These are phyloP conservation scores for Globodera ellingtonae DNA, from an alignment of 1,140 invertebrate species.

Conservation along the genomic window DNA sequence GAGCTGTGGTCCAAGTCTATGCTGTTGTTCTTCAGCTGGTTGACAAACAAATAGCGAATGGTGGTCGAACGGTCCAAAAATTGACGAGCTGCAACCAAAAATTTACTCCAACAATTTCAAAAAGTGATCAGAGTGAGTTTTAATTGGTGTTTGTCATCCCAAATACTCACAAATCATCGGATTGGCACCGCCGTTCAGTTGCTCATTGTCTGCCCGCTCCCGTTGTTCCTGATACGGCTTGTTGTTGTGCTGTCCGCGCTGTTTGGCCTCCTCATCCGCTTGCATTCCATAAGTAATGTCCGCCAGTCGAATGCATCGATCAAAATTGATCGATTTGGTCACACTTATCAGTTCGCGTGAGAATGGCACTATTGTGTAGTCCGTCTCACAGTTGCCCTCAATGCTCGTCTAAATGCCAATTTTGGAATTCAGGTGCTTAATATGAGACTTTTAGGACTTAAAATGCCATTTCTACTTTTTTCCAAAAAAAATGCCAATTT, in stretches of 20 bases:
- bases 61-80: slow-evolving; percentile 4
- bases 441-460: too few species aligned
- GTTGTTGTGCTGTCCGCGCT: neutral
- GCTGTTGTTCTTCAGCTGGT: neutral
- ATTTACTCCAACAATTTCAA: neutral
- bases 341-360: neutral
- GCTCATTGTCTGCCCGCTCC: neutral
- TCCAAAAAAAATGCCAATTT: neutral
- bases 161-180: neutral
- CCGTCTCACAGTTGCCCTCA: slow-evolving; percentile 1
- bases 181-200: neutral
- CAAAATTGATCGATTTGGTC: slow-evolving; percentile 9
- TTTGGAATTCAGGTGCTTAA: too few species aligned
- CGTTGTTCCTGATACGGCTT: neutral
- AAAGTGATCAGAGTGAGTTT: neutral
- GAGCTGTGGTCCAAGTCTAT: neutral
- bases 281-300: slow-evolving; percentile 1
- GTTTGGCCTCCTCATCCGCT: slow-evolving; percentile 5
- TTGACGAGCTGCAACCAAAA: neutral
- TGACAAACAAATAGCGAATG: neutral
- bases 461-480: too few species aligned
- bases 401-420: neutral
- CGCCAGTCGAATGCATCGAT: neutral
- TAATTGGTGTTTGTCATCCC: too few species aligned
- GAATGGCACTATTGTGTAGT: neutral